Evolutionary conservation across 2,888 invertebrate species (phyloP), one percentile per base, ranked within the genome.

Genomic region (Phortica magna): DNA sequence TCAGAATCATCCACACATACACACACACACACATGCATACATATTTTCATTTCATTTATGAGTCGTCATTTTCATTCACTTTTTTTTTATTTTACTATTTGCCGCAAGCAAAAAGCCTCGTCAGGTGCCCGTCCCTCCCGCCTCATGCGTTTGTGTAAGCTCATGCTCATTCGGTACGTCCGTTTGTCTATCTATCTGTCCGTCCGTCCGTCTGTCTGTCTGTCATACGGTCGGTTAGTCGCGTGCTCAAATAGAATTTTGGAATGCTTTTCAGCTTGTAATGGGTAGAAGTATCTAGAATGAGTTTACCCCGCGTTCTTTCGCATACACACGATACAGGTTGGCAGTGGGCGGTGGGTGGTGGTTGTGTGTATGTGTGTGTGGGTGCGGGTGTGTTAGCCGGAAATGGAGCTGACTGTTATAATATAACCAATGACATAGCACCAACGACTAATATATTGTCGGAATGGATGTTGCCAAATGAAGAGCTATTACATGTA

Each of bases 391-490:
- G 48, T 14, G 9, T 12, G 43, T 64, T 64, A 57, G 55, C 53
- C 70, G 70, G 70, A 71, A 71, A 17, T 68, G 67, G 68, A 17
- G 55, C 61, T 64, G 61, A 19, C 19, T 61, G 19, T 19, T 61
- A 61, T 22, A 80, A 76, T 83, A 81, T 83, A 83, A 82, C 87
- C 89, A 88, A 85, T 89, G 87, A 87, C 88, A 88, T 79, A 77
- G 83, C 83, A 61, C 77, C 48, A 72, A 17, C 10, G 17, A 14
- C 14, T 75, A 19, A 10, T 53, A 48, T 9, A 48, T 14, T 12
- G 68, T 68, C 43, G 14, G 68, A 19, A 41, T n/a, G 42, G 17
- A 19, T 76, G 22, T 65, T 41, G 42, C 41, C 61, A 19, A 53
- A 31, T 59, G 17, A 61, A 61, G 59, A 22, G 59, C 43, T 59